Conservation (phyloP, 1,140 invertebrate genomes). For the Stenopsyche tienmushanensis region DNA sequence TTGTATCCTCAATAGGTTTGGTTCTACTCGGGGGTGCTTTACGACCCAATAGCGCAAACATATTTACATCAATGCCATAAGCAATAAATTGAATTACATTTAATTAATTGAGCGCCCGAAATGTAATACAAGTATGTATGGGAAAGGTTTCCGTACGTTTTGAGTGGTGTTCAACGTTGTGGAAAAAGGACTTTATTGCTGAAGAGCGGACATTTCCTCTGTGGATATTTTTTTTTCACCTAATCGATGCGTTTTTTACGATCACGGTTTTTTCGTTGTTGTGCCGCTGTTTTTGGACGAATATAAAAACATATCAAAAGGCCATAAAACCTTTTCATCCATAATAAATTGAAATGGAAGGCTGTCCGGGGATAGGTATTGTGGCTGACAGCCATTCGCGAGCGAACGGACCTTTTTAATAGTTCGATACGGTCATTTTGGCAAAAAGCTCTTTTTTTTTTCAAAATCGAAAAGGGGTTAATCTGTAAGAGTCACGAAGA, state of each 20-base stretch:
- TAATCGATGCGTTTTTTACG: not conserved
- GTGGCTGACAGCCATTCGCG: slow-evolving; percentile 27
- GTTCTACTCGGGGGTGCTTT: too few relatives aligned
- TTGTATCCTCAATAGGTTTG: too few relatives aligned
- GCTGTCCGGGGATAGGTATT: slow-evolving; percentile 22
- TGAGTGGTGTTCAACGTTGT: not conserved
- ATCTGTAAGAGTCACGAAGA: too few relatives aligned
- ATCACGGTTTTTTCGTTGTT: not conserved
- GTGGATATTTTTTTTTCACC: not conserved
- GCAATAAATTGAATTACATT: too few relatives aligned
- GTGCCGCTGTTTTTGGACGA: not conserved
- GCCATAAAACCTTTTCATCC: slow-evolving; percentile 29
- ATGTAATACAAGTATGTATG: too few relatives aligned
- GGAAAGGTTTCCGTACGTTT: not conserved
- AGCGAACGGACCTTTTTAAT: slow-evolving; percentile 24
- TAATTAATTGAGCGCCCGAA: too few relatives aligned
- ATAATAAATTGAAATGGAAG: slow-evolving; percentile 33
- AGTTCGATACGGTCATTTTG: slow-evolving; percentile 27
- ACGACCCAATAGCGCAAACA: too few relatives aligned
- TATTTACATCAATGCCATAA: too few relatives aligned
- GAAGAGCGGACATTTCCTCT: not conserved
- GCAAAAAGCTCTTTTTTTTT: slow-evolving; percentile 10
- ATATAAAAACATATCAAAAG: slow-evolving; percentile 31
- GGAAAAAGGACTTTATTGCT: not conserved
- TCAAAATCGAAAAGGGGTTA: not conserved